Evolutionary conservation across 2,797 vertebrate genomes (phyloP), one percentile per base, ranked within the genome.

Genomic region (Cephalopachus bancanus): DNA sequence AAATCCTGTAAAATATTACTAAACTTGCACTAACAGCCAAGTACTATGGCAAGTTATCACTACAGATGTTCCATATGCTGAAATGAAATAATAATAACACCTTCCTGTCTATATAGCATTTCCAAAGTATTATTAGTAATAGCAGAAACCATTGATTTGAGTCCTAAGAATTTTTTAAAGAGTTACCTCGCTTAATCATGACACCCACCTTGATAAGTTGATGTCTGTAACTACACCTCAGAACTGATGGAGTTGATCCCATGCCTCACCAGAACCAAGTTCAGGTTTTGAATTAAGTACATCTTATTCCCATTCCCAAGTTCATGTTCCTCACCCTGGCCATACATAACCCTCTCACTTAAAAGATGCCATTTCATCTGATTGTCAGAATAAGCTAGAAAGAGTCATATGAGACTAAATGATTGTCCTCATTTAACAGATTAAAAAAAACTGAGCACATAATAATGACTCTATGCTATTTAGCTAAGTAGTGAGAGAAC

Each of bases 21-120:
- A 12, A 83, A 55, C 20, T 64, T 80, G 65, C 85, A 85, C 69
- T 71, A 19, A 55, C 85, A 49, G 28, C 22, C 19, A 91, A 11
- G 8, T 20, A 49, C 15, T 57, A 95, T 5, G 16, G 12, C 71
- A 74, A 76, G 3, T n/a, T 33, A 65, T 65, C 12, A 71, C 53
- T 81, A 78, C 15, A 28, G 30, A 89, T 84, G 10, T 72, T 28
- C 75, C 30, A 60, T 49, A n/a, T 71, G 14, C 30, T 81, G 26
- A 93, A 75, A 93, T 80, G 12, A 84, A 97, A 65, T 91, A 83
- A 83, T 69, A 67, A 33, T 44, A 84, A 51, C 79, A 33, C 3
- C 20, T 89, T 74, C 33, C 17, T 57, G 28, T 86, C 83, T 87
- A 20, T 26, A 49, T 44, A 71, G n/a, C 19, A 51, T 93, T 67